Percentiles rank a stretch among this genome's conserved stretches.
phyloP scores from a whole-genome alignment of 1,140 invertebrate genomes.

The Drosophila seguyi region DNA sequence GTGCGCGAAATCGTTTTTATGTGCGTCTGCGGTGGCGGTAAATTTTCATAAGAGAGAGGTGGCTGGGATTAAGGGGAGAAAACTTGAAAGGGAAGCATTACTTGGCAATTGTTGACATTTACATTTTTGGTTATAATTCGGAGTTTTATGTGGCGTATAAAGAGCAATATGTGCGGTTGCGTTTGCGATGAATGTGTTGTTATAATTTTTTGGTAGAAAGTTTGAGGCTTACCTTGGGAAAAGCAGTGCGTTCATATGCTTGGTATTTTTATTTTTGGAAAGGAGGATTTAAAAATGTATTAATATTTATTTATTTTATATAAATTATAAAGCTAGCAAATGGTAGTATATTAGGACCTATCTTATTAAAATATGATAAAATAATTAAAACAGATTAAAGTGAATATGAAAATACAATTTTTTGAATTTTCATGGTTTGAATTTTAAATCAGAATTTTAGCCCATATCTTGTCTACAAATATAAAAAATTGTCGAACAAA shows the following conservation, averaged over 20 bases:
- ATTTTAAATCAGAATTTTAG: no score
- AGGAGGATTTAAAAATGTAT: no score
- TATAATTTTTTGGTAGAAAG: not conserved
- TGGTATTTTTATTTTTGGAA: not conserved
- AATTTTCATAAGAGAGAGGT: conserved; percentile 16
- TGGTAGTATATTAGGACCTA: no score
- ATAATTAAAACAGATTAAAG: no score
- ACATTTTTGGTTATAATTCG: conserved; percentile 63
- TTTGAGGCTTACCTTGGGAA: not conserved
- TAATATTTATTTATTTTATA: no score
- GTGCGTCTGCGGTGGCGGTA: conserved; percentile 54
- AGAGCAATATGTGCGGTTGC: conserved; percentile 30
- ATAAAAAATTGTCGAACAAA: no score
- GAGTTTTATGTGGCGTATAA: conserved; percentile 49
- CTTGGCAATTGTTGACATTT: conserved; percentile 70
- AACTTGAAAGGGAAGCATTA: conserved; percentile 43
- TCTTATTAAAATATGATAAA: no score
- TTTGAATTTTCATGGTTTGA: no score
- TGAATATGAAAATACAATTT: no score
- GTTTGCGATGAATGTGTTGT: conserved; percentile 8
- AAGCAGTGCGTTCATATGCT: not conserved
- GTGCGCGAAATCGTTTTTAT: conserved; percentile 76
- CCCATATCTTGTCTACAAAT: no score
- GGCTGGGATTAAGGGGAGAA: not conserved
- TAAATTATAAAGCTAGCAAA: no score